Evolutionary conservation across 2,888 invertebrate genomes (phyloP), one percentile per base, ranked within the genome.

Genomic region (Thalpophila matura): DNA sequence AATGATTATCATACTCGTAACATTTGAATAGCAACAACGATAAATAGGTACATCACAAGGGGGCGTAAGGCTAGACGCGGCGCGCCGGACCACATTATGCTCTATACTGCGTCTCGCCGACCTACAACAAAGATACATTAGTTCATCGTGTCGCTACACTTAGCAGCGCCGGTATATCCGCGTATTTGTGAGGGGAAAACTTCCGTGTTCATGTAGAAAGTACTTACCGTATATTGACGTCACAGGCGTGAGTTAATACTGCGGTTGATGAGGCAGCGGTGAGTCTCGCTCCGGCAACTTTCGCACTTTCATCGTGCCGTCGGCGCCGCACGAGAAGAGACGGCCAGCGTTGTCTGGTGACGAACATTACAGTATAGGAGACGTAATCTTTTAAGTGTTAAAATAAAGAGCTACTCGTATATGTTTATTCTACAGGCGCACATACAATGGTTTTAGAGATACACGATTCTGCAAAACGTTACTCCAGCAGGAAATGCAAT

Each of bases 271-370:
- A 66, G 85, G 85, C 63, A 88, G 86, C 72, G 90, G 90, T 45
- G 90, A 79, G 81, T 94, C 94, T n/a, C 97, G 96, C 87, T 99
- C 98, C 16, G 99, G 98, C 81, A 99, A 95, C 89, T 98, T 97
- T 75, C 99, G 96, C 77, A 99, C 98, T 96, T 99, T 99, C 97
- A 99, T 98, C 49, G 99, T 99, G 82, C 99, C 99, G 95, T 99
- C 99, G 47, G 99, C 99, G 56, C 99, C 99, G 91, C 99, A 99
- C 5, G 99, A 99, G 95, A 99, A 99, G 80, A 99, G 95, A 46
- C 99, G 97, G 24, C 97, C 97, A 68, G 97, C 97, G 40, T 97
- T 96, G 90, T 99, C 99, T 95, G 82, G 0, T 43, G 31, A 27
- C 10, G 33, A 20, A 43, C 7, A 40, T n/a, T n/a, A n/a, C n/a